Conservation (phyloP, 37 sponge, comb jelly and placozoan genomes). For the Diacarnus erythraeanus region DNA sequence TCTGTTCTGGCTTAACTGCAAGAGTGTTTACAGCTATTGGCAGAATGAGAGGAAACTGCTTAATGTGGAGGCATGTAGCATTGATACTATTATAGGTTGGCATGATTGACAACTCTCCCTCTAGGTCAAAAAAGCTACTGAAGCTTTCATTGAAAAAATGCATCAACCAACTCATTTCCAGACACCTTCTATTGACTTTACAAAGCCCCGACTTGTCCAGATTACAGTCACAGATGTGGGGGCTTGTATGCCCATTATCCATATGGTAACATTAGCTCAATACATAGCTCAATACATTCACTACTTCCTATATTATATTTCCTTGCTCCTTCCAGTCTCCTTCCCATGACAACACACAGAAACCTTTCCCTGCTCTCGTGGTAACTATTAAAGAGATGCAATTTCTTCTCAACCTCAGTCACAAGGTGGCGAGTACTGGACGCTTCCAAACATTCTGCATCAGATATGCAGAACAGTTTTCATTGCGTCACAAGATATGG, state of each 20-base stretch:
- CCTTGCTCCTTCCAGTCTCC: not conserved
- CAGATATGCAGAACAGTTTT: conserved; percentile 72
- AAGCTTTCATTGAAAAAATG: conserved; percentile 61
- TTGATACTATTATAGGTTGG: too few species aligned
- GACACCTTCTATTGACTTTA: conserved; percentile 73
- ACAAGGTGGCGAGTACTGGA: conserved; percentile 60
- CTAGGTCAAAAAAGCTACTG: conserved; percentile 71
- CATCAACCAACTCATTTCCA: conserved; percentile 21
- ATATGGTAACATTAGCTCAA: conserved; percentile 52
- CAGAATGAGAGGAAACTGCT: conserved; percentile 73
- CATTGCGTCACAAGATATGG: conserved; percentile 66
- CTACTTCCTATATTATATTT: not conserved
- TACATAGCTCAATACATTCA: too few species aligned
- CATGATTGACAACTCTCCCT: too few species aligned
- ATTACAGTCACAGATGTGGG: conserved; percentile 80
- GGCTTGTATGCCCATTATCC: conserved; percentile 70
- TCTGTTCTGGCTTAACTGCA: conserved; percentile 80
- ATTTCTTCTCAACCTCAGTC: conserved; percentile 59
- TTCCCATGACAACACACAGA: conserved; percentile 13
- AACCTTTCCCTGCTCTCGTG: conserved; percentile 71
- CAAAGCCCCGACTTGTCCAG: conserved; percentile 75
- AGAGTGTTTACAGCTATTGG: conserved; percentile 81
- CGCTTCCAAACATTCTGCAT: conserved; percentile 64
- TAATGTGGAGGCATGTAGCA: conserved; percentile 57
- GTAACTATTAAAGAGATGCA: conserved; percentile 77